phyloP scores from a whole-genome alignment of 2,113 vertebrate genomes.

The Podocnemis expansa region DNA sequence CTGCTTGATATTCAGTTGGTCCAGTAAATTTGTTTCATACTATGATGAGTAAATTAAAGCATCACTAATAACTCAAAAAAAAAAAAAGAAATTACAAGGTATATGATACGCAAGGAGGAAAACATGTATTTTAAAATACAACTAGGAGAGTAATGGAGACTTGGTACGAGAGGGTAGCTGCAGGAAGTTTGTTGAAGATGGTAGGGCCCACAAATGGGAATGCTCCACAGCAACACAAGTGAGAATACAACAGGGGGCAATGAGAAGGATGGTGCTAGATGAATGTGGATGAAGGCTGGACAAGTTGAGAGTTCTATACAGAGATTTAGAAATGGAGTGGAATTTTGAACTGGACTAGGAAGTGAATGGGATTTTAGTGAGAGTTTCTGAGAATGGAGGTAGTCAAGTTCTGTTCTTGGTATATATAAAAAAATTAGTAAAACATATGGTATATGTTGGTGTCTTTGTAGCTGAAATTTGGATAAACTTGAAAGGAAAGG shows the following conservation, averaged over 20 bases:
- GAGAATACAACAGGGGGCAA: neutral
- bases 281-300: neutral
- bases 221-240: neutral
- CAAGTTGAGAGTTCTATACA: neutral
- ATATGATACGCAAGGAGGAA: neutral
- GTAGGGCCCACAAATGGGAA: neutral
- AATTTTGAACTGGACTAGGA: neutral
- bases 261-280: neutral
- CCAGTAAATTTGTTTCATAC: neutral
- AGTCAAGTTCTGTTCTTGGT: neutral
- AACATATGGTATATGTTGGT: neutral
- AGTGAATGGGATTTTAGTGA: neutral
- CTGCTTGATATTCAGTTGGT: neutral
- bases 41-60: neutral
- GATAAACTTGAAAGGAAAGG: neutral
- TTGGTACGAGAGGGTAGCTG: neutral
- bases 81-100: neutral
- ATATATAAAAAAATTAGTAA: neutral
- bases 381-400: neutral
- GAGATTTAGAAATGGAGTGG: neutral
- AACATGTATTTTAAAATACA: neutral
- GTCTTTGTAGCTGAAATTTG: neutral
- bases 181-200: neutral
- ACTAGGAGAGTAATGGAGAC: neutral
- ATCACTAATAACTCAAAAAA: neutral